phyloP scores from a whole-genome alignment of 2,888 invertebrate genomes.

The Acanthosepion lycidas region DNA sequence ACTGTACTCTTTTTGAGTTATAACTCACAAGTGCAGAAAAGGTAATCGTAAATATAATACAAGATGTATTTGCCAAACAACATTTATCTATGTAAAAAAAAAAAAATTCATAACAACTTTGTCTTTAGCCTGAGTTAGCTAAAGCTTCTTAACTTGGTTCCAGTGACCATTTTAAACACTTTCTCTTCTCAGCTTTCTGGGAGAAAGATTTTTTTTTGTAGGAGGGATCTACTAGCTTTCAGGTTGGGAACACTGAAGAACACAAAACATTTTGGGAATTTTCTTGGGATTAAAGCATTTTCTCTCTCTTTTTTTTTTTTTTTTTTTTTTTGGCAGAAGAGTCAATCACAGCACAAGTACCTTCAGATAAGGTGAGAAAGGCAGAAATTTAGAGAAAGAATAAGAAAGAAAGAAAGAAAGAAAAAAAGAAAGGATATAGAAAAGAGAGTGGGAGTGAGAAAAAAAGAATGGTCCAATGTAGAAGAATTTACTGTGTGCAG shows the following conservation, averaged over 20 bases:
- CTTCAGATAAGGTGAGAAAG: background rate
- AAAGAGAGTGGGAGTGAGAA: background rate
- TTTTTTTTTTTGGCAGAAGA: background rate
- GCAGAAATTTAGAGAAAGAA: background rate
- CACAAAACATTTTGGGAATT: background rate
- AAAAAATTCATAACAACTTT: background rate
- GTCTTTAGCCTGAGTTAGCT: background rate
- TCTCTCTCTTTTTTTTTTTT: background rate
- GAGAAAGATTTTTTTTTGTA: background rate
- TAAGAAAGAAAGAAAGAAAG: background rate
- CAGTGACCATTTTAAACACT: background rate
- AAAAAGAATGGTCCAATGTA: background rate
- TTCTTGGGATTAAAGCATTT: background rate
- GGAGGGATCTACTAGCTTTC: background rate
- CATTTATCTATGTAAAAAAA: no score
- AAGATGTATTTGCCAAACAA: no score
- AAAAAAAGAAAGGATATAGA: background rate
- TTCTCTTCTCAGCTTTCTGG: background rate
- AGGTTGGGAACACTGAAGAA: constrained; percentile 11
- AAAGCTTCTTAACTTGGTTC: background rate
- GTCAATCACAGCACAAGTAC: background rate
- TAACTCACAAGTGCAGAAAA: background rate
- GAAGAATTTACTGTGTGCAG: background rate
- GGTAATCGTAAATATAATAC: background rate
- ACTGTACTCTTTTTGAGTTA: no score